Evolutionary conservation across 2,797 vertebrate genomes (phyloP).

Genomic region (Myoxocephalus aenaeus): DNA sequence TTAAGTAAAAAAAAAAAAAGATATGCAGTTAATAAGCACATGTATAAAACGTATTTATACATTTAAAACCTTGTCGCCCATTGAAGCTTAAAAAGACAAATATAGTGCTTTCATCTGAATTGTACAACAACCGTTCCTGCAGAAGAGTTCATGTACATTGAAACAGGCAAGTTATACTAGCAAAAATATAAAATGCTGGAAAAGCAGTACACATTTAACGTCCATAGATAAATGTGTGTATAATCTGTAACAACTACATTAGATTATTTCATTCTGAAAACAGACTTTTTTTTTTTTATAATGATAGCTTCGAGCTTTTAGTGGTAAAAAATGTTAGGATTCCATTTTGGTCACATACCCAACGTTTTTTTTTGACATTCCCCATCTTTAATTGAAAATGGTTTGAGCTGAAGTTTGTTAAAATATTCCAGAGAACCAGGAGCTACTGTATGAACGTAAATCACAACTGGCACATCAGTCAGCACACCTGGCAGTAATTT

Average conservation of each 20-base stretch:
- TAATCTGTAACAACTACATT: slow-evolving; percentile 62
- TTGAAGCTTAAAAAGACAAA: slow-evolving; percentile 84
- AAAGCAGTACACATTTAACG: slow-evolving; percentile 76
- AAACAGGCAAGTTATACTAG: slow-evolving; percentile 74
- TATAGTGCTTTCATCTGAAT: slow-evolving; percentile 84
- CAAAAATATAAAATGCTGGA: slow-evolving; percentile 79
- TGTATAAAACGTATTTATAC: slow-evolving; percentile 91
- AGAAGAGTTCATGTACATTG: slow-evolving; percentile 71
- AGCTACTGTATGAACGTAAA: slow-evolving; percentile 25
- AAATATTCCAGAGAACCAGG: slow-evolving; percentile 14
- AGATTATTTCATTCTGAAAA: slow-evolving; percentile 32
- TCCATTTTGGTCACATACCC: slow-evolving; percentile 66
- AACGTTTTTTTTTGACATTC: slow-evolving; percentile 37
- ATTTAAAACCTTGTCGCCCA: slow-evolving; percentile 86
- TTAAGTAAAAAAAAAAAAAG: slow-evolving; percentile 71
- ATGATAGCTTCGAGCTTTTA: slow-evolving; percentile 64
- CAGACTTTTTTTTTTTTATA: slow-evolving; percentile 18
- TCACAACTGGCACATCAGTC: slow-evolving; percentile 38
- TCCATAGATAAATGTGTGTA: slow-evolving; percentile 63
- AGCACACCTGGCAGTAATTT: slow-evolving; percentile 19
- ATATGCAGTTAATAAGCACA: slow-evolving; percentile 87
- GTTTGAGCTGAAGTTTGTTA: slow-evolving; percentile 36
- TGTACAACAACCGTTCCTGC: slow-evolving; percentile 82
- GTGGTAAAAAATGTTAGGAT: slow-evolving; percentile 66
- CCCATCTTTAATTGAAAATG: slow-evolving; percentile 51